Evolutionary conservation across 2,797 vertebrate species (phyloP).

Genomic region (Enteromius argenteus): DNA sequence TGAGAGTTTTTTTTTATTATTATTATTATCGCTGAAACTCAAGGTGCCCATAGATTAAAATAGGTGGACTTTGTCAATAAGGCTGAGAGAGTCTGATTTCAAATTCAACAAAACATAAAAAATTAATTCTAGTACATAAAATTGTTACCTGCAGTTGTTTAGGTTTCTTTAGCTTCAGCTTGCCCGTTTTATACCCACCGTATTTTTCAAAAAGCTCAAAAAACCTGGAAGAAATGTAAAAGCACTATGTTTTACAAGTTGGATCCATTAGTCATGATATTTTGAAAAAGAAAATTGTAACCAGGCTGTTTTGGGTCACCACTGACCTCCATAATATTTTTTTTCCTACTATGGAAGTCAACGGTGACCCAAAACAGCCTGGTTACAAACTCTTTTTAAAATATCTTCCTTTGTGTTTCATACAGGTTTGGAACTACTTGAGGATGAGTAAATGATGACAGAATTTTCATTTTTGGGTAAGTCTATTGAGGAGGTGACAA

Average conservation of each 20-base stretch:
- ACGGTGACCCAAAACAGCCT: too few species aligned
- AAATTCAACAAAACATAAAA: not conserved
- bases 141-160: constrained; percentile 93
- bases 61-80: not conserved
- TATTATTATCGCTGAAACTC: not conserved
- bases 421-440: too few species aligned
- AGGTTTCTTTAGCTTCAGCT: constrained; percentile 95
- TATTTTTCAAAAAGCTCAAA: constrained; percentile 97
- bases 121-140: not conserved
- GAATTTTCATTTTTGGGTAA: not conserved
- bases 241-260: not conserved
- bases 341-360: too few species aligned
- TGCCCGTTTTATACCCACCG: constrained; percentile 95
- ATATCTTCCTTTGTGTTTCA: too few species aligned
- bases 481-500: not conserved
- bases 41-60: not conserved
- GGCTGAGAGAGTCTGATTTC: not conserved
- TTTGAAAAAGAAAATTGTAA: too few species aligned
- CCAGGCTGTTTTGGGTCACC: too few species aligned
- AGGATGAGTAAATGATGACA: too few species aligned
- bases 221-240: constrained; percentile 81
- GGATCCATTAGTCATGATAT: not conserved
- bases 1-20: too few species aligned
- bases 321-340: too few species aligned
- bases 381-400: too few species aligned